Base-by-base conservation (phyloP, 2,797 vertebrate species). In the Sebastes nivosus region DNA sequence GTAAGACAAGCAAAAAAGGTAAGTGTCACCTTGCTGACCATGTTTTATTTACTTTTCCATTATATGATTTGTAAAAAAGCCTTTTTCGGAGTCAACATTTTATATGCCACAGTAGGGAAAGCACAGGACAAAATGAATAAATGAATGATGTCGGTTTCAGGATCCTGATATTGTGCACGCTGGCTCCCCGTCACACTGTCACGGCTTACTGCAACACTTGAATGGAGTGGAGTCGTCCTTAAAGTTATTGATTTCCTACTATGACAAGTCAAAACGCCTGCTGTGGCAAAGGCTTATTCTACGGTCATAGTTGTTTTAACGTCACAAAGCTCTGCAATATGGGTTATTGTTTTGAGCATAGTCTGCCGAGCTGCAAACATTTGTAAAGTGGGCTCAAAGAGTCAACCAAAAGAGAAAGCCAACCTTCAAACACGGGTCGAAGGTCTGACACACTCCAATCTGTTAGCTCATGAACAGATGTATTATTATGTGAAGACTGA, bases 11-110 rank as follows among this genome's bases (percentile, higher is more conserved):
- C 38, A 38, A 38, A 38, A 38, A 38, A 38, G 38, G 38, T 38
- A 38, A 38, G 0, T 38, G 38, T 38, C 38, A 38, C 38, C 13
- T 14, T 38, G 38, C 38, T 38, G 38, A 14, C 38, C 38, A 38
- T 14, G 13, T 38, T 38, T 38, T 14, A 0, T 38, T 38, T 14
- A 38, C 0, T 38, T 38, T 38, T 38, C 38, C 5, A 0, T 38
- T 38, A 38, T 14, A 38, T 38, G 13, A 38, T 36, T 11, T 11
- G 10, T 36, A 36, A 36, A 36, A 36, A 11, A 12, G 34, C 34
- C 10, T 36, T 36, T 36, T 36, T 36, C 34, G 11, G 4, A 36
- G 34, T 12, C 34, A 12, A 12, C 34, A 36, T 36, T 36, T 36
- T 36, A 36, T 12, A 36, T 36, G 34, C 4, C 4, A 36, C 34